These are phyloP conservation scores for Ephydatia muelleri DNA, from an alignment of 37 sponge, comb jelly and placozoan genomes.

Conservation along the genomic window DNA sequence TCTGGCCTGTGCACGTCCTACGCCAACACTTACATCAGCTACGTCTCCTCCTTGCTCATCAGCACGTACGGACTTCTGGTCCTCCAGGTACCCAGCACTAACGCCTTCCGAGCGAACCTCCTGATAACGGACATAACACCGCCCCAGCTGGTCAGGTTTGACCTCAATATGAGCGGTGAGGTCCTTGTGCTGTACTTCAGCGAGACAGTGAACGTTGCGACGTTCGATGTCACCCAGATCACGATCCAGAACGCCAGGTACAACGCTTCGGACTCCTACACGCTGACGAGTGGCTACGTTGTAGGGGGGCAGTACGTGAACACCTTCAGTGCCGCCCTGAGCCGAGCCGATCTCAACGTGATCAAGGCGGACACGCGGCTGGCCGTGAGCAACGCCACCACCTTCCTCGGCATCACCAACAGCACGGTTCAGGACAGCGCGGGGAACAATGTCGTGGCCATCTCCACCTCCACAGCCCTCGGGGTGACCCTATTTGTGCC, in stretches of 20 bases:
- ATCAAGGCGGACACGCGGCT: constrained; percentile 61
- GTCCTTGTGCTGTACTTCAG: constrained; percentile 63
- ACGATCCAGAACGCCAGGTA: constrained; percentile 43
- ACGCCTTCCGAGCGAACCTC: constrained; percentile 48
- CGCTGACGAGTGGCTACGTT: constrained; percentile 75
- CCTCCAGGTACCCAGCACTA: constrained; percentile 40
- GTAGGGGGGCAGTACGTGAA: constrained; percentile 37
- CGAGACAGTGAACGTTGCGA: constrained; percentile 61
- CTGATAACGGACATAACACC: constrained; percentile 52
- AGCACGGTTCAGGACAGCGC: constrained; percentile 61
- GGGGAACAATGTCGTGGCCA: constrained; percentile 48
- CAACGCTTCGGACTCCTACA: constrained; percentile 15
- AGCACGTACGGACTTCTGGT: constrained; percentile 68
- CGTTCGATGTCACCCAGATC: constrained; percentile 62
- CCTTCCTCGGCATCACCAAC: constrained; percentile 59
- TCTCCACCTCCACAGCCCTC: constrained; percentile 4
- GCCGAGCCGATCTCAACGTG: constrained; percentile 75
- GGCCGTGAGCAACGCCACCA: constrained; percentile 45
- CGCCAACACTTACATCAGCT: constrained; percentile 73
- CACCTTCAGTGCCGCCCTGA: constrained; percentile 45
- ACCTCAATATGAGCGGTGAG: constrained; percentile 57
- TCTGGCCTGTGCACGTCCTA: constrained; percentile 61
- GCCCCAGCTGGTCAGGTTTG: constrained; percentile 42
- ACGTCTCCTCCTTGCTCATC: constrained; percentile 61
- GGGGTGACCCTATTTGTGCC: constrained; percentile 2